Percentiles rank a stretch among this genome's conserved stretches.
Conservation (phyloP, 2,888 invertebrate genomes). For the Callyntrura sp. region DNA sequence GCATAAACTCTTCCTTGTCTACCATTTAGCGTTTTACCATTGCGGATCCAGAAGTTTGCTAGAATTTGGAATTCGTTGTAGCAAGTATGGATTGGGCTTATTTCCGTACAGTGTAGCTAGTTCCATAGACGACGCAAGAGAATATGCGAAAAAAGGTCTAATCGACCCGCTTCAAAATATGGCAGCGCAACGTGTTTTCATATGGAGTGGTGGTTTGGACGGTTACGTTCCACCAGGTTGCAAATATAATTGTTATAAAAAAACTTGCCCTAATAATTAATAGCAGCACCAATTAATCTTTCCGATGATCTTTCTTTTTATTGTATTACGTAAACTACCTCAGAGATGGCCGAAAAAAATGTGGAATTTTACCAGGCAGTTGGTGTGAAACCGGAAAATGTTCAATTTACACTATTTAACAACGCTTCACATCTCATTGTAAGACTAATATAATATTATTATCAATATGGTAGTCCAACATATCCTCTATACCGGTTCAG, state of each 20-base stretch:
- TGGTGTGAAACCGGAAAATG: slow-evolving; percentile 55
- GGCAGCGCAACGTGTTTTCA: slow-evolving; percentile 75
- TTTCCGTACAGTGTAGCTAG: slow-evolving; percentile 78
- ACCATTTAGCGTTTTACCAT: slow-evolving; percentile 82
- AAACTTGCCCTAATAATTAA: too few species aligned
- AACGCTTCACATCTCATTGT: slow-evolving; percentile 81
- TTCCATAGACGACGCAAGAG: slow-evolving; percentile 74
- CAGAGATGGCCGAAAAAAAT: slow-evolving; percentile 79
- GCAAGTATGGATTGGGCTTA: slow-evolving; percentile 71
- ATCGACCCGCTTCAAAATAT: slow-evolving; percentile 80
- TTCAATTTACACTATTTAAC: slow-evolving; percentile 62
- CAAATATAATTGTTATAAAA: too few species aligned
- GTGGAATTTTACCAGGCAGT: slow-evolving; percentile 79
- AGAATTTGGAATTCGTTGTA: slow-evolving; percentile 81
- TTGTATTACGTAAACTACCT: slow-evolving; percentile 18
- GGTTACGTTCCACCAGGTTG: slow-evolving; percentile 79
- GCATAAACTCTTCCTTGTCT: too few species aligned
- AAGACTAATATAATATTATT: too few species aligned
- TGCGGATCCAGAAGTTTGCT: slow-evolving; percentile 79
- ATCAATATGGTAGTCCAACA: too few species aligned
- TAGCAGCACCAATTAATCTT: too few species aligned
- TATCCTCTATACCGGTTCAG: too few species aligned
- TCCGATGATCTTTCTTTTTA: too few species aligned
- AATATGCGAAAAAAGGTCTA: slow-evolving; percentile 72
- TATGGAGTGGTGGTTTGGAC: slow-evolving; percentile 81